Conservation (phyloP, 1,140 invertebrate genomes). For the Penaeus japonicus region DNA sequence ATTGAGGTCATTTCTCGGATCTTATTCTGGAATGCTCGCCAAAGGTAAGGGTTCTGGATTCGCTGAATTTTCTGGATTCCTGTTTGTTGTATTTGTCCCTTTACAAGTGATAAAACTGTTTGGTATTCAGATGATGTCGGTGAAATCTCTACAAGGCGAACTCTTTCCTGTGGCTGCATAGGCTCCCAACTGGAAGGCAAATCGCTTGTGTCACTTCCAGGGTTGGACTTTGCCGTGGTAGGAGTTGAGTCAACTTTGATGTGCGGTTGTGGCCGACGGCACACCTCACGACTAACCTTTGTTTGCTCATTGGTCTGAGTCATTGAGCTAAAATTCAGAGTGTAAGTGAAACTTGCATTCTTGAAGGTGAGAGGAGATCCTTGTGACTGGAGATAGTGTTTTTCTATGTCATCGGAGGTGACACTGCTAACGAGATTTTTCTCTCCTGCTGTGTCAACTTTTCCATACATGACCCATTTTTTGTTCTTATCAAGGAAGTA, state of each 20-base stretch:
- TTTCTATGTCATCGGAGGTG: constrained; percentile 37
- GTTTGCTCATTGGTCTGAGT: constrained; percentile 27
- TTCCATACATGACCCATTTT: constrained; percentile 38
- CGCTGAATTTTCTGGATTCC: constrained; percentile 20
- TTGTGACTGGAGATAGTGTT: constrained; percentile 10
- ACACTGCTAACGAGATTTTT: neutral
- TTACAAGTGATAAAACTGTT: neutral
- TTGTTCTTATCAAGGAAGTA: constrained; percentile 26
- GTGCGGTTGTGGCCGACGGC: constrained; percentile 30
- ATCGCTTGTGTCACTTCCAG: neutral
- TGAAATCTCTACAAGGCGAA: neutral
- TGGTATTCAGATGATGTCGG: constrained; percentile 8
- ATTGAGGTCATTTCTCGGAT: constrained; percentile 30
- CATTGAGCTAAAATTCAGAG: constrained; percentile 19
- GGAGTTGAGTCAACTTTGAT: neutral
- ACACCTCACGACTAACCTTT: neutral
- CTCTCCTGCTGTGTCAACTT: constrained; percentile 22
- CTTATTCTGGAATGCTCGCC: constrained; percentile 49
- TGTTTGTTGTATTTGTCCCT: neutral
- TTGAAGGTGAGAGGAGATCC: neutral
- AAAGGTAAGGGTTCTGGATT: constrained; percentile 49
- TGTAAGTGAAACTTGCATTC: constrained; percentile 6
- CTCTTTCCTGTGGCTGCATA: neutral
- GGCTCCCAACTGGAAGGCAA: neutral
- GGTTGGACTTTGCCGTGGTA: neutral